Conservation (phyloP, 2,113 vertebrate species). For the Strigops habroptila region DNA sequence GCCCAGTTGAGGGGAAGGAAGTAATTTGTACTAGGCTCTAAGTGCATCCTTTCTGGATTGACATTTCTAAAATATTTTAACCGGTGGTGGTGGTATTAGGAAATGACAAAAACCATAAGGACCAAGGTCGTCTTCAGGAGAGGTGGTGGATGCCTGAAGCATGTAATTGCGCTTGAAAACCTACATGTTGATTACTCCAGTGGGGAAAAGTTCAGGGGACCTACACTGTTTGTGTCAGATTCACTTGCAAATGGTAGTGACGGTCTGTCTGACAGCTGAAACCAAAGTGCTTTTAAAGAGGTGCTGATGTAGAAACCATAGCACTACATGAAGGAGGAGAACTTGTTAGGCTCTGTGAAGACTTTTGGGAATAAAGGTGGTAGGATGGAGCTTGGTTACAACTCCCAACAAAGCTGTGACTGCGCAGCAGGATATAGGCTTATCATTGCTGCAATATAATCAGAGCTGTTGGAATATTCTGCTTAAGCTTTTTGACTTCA, state of each 20-base stretch:
- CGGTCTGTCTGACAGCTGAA: neutral
- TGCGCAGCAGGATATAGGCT: neutral
- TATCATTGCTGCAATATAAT: neutral
- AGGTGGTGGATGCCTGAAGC: neutral
- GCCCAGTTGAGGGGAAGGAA: neutral
- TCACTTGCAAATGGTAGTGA: neutral
- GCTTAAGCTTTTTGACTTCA: neutral
- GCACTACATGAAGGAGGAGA: neutral
- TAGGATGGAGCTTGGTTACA: neutral
- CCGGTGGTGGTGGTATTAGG: neutral
- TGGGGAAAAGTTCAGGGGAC: neutral
- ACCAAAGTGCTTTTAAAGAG: neutral
- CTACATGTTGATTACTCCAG: neutral
- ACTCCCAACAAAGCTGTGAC: neutral
- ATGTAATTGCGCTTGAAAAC: neutral
- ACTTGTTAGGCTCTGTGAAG: neutral
- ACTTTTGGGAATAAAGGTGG: neutral
- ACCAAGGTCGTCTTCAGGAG: neutral
- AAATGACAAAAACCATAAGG: neutral
- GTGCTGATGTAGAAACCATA: neutral
- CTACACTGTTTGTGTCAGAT: neutral
- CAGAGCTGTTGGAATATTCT: neutral
- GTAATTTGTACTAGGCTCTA: neutral
- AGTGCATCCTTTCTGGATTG: neutral
- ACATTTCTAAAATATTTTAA: neutral